phyloP scores from a whole-genome alignment of 2,113 vertebrate species.

The Scartelaos histophorus region DNA sequence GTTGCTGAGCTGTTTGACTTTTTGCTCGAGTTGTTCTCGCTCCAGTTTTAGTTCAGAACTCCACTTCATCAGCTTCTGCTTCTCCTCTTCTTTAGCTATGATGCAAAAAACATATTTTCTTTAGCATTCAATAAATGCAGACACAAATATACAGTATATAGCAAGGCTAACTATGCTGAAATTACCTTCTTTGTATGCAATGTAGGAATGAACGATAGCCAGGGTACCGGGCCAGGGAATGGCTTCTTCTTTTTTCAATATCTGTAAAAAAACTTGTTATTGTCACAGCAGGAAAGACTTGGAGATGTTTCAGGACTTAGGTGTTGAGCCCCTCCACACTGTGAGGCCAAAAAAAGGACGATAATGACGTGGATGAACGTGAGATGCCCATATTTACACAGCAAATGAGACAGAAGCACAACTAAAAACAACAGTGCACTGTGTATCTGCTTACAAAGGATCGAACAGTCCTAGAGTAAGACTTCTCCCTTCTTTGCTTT shows the following conservation, averaged over 20 bases:
- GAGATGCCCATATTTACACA: slow-evolving; percentile 69
- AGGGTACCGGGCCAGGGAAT: slow-evolving; percentile 98
- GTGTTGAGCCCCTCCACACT: slow-evolving; percentile 38
- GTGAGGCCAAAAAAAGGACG: slow-evolving; percentile 51
- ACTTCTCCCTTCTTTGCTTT: not conserved
- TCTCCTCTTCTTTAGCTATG: slow-evolving; percentile 97
- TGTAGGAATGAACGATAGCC: slow-evolving; percentile 99
- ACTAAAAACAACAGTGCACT: slow-evolving; percentile 62
- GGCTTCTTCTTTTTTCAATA: slow-evolving; percentile 98
- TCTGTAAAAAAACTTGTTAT: slow-evolving; percentile 78
- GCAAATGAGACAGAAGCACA: slow-evolving; percentile 73
- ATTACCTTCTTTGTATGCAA: slow-evolving; percentile 99
- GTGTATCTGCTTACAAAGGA: slow-evolving; percentile 75
- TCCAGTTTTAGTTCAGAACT: slow-evolving; percentile 95
- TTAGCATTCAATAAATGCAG: not conserved
- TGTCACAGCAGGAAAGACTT: slow-evolving; percentile 33
- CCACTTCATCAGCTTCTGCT: slow-evolving; percentile 97
- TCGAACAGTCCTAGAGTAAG: slow-evolving; percentile 72
- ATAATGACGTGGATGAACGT: slow-evolving; percentile 72
- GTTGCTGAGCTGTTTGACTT: slow-evolving; percentile 95
- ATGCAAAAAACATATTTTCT: not conserved
- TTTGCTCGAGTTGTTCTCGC: slow-evolving; percentile 94
- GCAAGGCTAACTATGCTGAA: fast-evolving
- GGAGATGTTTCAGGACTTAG: slow-evolving; percentile 22
- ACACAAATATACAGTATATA: fast-evolving